Conservation (phyloP, 2,888 invertebrate species). For the Portevinia maculata region DNA sequence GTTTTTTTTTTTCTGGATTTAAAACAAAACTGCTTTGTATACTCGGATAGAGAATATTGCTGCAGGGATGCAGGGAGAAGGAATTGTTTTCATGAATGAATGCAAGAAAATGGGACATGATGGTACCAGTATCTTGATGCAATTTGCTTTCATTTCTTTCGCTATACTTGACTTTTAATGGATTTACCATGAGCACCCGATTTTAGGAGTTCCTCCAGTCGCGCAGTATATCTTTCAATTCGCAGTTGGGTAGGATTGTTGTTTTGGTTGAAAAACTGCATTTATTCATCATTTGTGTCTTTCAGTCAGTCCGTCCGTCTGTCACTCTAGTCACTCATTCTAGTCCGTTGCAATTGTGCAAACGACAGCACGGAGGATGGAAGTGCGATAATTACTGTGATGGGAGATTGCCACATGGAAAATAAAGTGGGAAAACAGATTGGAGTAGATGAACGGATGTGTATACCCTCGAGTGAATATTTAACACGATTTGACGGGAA, state of each 20-base stretch:
- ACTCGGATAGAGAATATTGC: no score
- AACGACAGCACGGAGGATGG: not conserved
- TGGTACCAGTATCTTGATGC: conserved; percentile 33
- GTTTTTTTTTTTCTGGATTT: conserved; percentile 31
- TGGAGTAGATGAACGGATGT: conserved; percentile 11
- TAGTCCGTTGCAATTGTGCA: not conserved
- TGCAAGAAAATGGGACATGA: conserved; percentile 57
- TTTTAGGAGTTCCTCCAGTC: not conserved
- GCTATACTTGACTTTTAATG: conserved; percentile 60
- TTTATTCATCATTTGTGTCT: conserved; percentile 27
- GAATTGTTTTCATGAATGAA: conserved; percentile 61
- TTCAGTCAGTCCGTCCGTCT: conserved; percentile 31
- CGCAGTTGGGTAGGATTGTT: conserved; percentile 16
- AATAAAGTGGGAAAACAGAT: conserved; percentile 5
- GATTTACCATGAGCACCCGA: conserved; percentile 33
- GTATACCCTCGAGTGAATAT: not conserved
- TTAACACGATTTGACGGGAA: not conserved
- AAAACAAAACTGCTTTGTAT: conserved; percentile 31
- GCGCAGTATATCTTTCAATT: not conserved
- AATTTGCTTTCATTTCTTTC: conserved; percentile 45
- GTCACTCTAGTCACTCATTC: conserved; percentile 38
- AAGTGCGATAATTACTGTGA: conserved; percentile 37
- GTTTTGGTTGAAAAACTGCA: conserved; percentile 23
- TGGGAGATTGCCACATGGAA: conserved; percentile 33
- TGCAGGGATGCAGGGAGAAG: conserved; percentile 7